phyloP scores from a whole-genome alignment of 2,113 vertebrate genomes.

The Microcebus murinus region DNA sequence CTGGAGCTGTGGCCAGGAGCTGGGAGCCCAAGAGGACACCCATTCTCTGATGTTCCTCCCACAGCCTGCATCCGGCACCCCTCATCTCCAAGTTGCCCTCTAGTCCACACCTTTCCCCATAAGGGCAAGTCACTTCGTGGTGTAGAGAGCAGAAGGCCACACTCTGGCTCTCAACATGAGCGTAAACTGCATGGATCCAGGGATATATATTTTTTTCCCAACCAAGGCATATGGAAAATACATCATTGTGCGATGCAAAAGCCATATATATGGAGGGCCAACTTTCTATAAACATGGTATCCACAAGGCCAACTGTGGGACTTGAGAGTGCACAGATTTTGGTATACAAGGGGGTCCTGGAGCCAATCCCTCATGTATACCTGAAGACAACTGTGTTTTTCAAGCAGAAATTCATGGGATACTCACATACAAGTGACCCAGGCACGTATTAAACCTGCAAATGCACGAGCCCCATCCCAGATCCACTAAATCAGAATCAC shows the following conservation, averaged over 20 bases:
- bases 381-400: background rate
- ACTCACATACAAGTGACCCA: background rate
- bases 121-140: fast-evolving
- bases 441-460: background rate
- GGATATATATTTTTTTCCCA: background rate
- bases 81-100: background rate
- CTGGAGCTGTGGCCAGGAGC: background rate
- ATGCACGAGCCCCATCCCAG: background rate
- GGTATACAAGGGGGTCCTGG: background rate
- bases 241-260: background rate
- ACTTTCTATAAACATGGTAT: background rate
- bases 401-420: background rate
- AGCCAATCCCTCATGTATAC: background rate
- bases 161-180: background rate
- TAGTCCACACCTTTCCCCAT: background rate
- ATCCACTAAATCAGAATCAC: background rate
- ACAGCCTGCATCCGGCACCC: background rate
- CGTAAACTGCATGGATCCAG: background rate
- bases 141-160: background rate
- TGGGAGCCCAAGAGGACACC: background rate
- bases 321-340: background rate
- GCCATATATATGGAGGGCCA: background rate
- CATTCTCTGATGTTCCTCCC: background rate
- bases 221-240: background rate
- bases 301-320: background rate